Evolutionary conservation across 2,113 vertebrate genomes (phyloP), one percentile per base, ranked within the genome.

Genomic region (Stigmatopora nigra): DNA sequence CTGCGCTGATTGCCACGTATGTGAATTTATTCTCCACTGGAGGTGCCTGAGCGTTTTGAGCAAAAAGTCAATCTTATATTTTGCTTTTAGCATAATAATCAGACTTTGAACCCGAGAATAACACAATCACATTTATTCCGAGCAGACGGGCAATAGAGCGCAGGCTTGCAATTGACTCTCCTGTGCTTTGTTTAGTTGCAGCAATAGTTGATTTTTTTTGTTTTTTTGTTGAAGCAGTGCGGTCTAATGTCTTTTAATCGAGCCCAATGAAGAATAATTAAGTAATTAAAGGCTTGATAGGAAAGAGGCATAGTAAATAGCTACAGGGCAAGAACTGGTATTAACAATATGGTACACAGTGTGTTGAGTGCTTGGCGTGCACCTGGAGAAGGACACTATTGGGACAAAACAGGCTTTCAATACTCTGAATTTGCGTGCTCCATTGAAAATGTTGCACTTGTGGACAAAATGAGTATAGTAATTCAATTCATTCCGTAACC

Each of bases 201-300:
- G 69, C 78, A 73, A 81, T 60, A 57, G 83, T 73, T 78, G 78
- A 82, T 78, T 88, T 87, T 68, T 84, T 60, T 82, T 77, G 87
- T 87, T 69, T 84, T 59, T 81, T 31, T 31, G n/a, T 38, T 38
- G 38, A 78, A 69, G 82, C 78, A 80, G 80, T 73, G 66, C 55
- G 75, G 71, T 84, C 84, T 64, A 83, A 80, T 81, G 86, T 87
- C 77, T 82, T 89, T 87, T 88, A 90, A 90, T 87, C 87, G 89
- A 83, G 85, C 81, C 83, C 87, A 89, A 89, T 89, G 86, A 90
- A 85, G 89, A 92, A 90, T 90, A 90, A 91, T 91, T 90, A 90
- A 88, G 83, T 86, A 85, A 90, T 90, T 89, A 89, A 89, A 84
- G 73, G 48, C 78, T 75, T 82, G 87, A 89, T 88, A 89, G 87